A percentile compares a stretch with the other conserved stretches of the same genome.
phyloP scores from a whole-genome alignment of 1,140 invertebrate genomes.

The Zaprionus camerounensis region DNA sequence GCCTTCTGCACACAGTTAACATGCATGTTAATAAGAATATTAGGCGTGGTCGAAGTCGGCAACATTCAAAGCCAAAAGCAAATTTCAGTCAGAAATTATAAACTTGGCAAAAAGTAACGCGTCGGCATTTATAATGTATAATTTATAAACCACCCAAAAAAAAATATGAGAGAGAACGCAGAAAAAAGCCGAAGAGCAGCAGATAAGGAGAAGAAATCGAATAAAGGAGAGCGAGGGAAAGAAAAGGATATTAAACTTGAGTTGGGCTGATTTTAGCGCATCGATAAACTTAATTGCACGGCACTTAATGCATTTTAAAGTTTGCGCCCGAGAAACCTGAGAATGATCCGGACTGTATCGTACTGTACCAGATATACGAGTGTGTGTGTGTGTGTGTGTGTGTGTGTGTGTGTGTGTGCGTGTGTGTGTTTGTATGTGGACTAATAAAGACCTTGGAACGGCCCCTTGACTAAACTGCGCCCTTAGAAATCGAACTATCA shows the following conservation, averaged over 20 bases:
- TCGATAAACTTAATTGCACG: constrained; percentile 81
- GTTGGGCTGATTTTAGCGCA: constrained; percentile 73
- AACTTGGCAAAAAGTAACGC: constrained; percentile 61
- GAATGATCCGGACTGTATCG: constrained; percentile 30
- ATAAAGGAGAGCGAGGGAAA: constrained; percentile 32
- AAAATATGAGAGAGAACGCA: not conserved
- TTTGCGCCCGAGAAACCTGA: constrained; percentile 71
- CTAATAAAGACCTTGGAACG: constrained; percentile 75
- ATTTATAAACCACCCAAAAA: constrained; percentile 56
- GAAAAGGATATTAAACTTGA: constrained; percentile 48
- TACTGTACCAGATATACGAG: not conserved
- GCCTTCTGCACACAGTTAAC: not conserved
- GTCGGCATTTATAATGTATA: constrained; percentile 78
- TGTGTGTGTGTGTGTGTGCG: constrained; percentile 12
- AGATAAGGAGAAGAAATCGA: constrained; percentile 13
- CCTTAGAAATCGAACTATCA: constrained; percentile 82
- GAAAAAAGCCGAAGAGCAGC: constrained; percentile 24
- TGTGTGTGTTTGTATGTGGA: constrained; percentile 15
- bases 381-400: constrained; percentile 11
- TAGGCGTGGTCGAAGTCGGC: constrained; percentile 17
- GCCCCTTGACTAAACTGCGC: constrained; percentile 23
- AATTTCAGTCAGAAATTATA: constrained; percentile 66
- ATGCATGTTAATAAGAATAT: not conserved
- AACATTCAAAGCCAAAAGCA: constrained; percentile 48
- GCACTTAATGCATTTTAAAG: constrained; percentile 82